A percentile compares a stretch with the other conserved stretches of the same genome.
Conservation (phyloP, 2,888 invertebrate genomes). For the Exocentrus adspersus region DNA sequence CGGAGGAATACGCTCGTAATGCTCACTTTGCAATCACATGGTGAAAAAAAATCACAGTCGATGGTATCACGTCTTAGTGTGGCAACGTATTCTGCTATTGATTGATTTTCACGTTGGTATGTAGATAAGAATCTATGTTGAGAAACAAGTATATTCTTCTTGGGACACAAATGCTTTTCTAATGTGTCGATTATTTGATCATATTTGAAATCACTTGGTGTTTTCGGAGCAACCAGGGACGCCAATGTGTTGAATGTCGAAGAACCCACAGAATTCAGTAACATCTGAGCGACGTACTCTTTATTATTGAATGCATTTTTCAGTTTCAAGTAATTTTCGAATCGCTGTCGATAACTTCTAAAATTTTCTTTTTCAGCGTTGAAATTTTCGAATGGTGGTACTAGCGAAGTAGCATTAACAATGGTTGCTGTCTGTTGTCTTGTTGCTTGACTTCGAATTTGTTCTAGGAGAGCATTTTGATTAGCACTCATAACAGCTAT, state of each 20-base stretch:
- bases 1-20: neutral
- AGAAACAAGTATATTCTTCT: slow-evolving; percentile 18
- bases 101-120: slow-evolving; percentile 3
- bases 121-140: slow-evolving; percentile 24
- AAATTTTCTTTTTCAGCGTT: neutral
- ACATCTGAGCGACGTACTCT: too few species aligned
- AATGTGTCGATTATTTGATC: slow-evolving; percentile 8
- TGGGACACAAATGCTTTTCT: slow-evolving; percentile 24
- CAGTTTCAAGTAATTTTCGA: neutral
- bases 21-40: neutral
- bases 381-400: neutral
- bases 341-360: neutral
- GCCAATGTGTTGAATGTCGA: too few species aligned
- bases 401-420: too few species aligned
- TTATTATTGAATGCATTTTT: neutral
- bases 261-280: too few species aligned
- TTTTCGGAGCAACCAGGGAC: too few species aligned
- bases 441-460: neutral
- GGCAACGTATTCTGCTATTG: neutral
- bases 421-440: neutral
- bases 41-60: neutral
- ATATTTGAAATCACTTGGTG: too few species aligned
- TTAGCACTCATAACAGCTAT: too few species aligned
- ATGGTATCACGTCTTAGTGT: neutral
- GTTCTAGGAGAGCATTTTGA: too few species aligned